These are phyloP conservation scores for Andrena chrysosceles DNA, from an alignment of 2,888 invertebrate species.

Conservation along the genomic window DNA sequence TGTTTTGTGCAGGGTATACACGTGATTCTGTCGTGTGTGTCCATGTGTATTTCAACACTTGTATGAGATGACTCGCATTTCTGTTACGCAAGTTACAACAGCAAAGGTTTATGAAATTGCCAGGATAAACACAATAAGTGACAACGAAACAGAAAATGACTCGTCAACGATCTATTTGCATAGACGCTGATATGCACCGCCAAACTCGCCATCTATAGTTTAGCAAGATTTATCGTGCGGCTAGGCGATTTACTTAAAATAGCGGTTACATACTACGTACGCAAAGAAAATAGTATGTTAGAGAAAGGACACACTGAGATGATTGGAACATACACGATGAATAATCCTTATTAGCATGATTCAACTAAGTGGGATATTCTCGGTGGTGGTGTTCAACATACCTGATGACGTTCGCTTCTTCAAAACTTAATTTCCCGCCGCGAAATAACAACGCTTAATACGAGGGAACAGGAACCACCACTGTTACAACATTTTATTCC, in stretches of 20 bases:
- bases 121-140: slow-evolving; percentile 44
- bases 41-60: slow-evolving; percentile 11
- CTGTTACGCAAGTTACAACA: slow-evolving; percentile 48
- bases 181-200: slow-evolving; percentile 43
- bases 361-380: slow-evolving; percentile 5
- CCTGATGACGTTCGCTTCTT: slow-evolving; percentile 53
- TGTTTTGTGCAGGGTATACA: slow-evolving; percentile 6
- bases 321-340: background rate
- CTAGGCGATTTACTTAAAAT: slow-evolving; percentile 44
- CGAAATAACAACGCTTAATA: slow-evolving; percentile 28
- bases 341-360: slow-evolving; percentile 15
- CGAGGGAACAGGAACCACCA: slow-evolving; percentile 12
- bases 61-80: slow-evolving; percentile 34
- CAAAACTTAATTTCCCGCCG: slow-evolving; percentile 55
- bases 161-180: slow-evolving; percentile 40
- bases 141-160: slow-evolving; percentile 24
- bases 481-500: slow-evolving; percentile 40
- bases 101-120: slow-evolving; percentile 37
- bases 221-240: slow-evolving; percentile 16
- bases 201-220: slow-evolving; percentile 46
- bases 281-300: slow-evolving; percentile 34
- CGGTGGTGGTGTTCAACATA: slow-evolving; percentile 29
- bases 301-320: slow-evolving; percentile 19
- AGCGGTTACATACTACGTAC: slow-evolving; percentile 37
- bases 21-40: slow-evolving; percentile 18